Evolutionary conservation across 2,797 vertebrate species (phyloP).

Genomic region (Galaxias olidus): DNA sequence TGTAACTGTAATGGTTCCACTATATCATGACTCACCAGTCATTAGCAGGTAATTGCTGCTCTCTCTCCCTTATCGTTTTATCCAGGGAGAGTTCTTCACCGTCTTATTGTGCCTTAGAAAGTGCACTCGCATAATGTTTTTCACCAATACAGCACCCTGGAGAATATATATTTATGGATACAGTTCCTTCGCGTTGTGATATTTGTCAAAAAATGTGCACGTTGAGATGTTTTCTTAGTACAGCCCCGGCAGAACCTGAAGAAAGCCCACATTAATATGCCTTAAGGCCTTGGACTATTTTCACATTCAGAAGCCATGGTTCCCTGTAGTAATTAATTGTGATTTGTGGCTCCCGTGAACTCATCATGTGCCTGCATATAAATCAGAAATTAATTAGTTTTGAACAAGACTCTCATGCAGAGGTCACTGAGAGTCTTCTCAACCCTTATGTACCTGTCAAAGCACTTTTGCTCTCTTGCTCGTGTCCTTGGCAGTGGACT

Average conservation of each 20-base stretch:
- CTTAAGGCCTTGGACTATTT: slow-evolving; percentile 22
- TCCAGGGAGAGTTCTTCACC: slow-evolving; percentile 5
- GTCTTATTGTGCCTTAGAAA: background rate
- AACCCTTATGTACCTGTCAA: slow-evolving; percentile 18
- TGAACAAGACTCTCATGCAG: slow-evolving; percentile 25
- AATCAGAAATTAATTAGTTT: slow-evolving; percentile 33
- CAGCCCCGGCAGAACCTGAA: slow-evolving; percentile 16
- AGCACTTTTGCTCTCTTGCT: slow-evolving; percentile 15
- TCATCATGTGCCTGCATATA: slow-evolving; percentile 34
- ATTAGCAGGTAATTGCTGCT: background rate
- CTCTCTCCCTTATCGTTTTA: slow-evolving; percentile 6
- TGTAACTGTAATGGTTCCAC: background rate
- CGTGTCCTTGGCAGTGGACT: slow-evolving; percentile 6
- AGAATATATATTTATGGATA: slow-evolving; percentile 12
- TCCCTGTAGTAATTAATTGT: slow-evolving; percentile 42
- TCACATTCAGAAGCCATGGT: slow-evolving; percentile 22
- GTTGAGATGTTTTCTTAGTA: background rate
- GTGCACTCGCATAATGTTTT: background rate
- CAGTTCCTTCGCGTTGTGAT: slow-evolving; percentile 9
- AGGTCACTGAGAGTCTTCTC: slow-evolving; percentile 21
- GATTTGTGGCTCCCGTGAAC: slow-evolving; percentile 26
- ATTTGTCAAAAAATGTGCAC: slow-evolving; percentile 19
- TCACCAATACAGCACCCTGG: slow-evolving; percentile 4
- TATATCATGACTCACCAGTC: background rate
- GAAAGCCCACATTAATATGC: slow-evolving; percentile 30